Base-by-base conservation (phyloP, 2,888 invertebrate species). In the Quadriops clusia region DNA sequence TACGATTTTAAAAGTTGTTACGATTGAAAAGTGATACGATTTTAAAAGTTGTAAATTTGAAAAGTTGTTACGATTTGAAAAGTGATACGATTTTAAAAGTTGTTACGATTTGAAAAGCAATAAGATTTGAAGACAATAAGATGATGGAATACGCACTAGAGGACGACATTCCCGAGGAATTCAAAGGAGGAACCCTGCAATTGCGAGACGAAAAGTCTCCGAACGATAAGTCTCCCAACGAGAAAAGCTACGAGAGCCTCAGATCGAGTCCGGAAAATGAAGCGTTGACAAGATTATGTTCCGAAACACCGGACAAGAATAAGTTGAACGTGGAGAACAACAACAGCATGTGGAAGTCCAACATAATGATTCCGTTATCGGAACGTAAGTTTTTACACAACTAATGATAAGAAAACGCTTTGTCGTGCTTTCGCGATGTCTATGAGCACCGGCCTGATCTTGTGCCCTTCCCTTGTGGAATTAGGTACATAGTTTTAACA, bases 141-240 rank as follows among this genome's bases (percentile, higher is more conserved):
- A 39, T 39, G 40, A 40, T 40, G 40, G 38, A 40, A 18, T 36
- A 40, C 30, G 20, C 33, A n/a, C 21, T 40, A 9, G 40, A 40
- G 23, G 71, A 72, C 17, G 72, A 71, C 42, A 46, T 58, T 29
- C 49, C 56, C 58, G 54, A 57, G 26, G 70, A 72, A 50, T 71
- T 72, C 43, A 64, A 65, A 28, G 70, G 69, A 18, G 70, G 70
- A 23, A 70, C 70, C 15, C 45, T 22, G 47, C 49, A 29, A 36
- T 36, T 34, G 34, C 18, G 27, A 40, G 33, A 37, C 23, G 28
- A 32, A 40, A 37, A 18, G 26, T 27, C 17, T 22, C n/a, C n/a
- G n/a, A 30, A 29, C 10, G 20, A 23, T 11, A 14, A 5, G 17
- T 17, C 17, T 13, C 16, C 14, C 17, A 30, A 30, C 10, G 23